These are phyloP conservation scores for Zaprionus vittiger DNA, from an alignment of 1,140 invertebrate species.

Conservation along the genomic window DNA sequence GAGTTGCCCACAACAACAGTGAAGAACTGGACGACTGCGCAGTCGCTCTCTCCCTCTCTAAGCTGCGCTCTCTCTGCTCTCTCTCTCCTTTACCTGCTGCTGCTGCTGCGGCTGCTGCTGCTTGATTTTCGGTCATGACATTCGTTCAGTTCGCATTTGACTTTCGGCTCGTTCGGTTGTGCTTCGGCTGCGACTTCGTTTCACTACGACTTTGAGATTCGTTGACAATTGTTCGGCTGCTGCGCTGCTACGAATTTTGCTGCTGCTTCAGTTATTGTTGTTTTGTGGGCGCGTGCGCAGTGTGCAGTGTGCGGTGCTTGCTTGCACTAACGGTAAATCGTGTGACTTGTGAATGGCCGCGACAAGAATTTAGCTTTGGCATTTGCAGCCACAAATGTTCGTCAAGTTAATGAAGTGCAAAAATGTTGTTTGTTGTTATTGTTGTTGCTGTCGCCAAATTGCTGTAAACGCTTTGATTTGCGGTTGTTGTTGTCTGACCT, in stretches of 20 bases:
- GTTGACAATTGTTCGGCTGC: conserved; percentile 28
- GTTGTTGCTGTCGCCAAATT: conserved; percentile 46
- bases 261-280: conserved; percentile 10
- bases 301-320: conserved; percentile 39
- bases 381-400: conserved; percentile 65
- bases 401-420: conserved; percentile 76
- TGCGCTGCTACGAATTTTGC: conserved; percentile 33
- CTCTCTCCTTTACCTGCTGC: conserved; percentile 39
- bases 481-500: conserved; percentile 47
- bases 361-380: conserved; percentile 52
- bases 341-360: conserved; percentile 34
- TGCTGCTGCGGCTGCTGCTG: conserved; percentile 31
- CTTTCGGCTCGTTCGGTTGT: conserved; percentile 72
- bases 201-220: conserved; percentile 8
- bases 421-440: conserved; percentile 55
- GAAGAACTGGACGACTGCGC: conserved; percentile 31
- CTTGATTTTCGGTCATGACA: conserved; percentile 74
- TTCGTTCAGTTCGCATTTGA: conserved; percentile 80
- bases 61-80: conserved; percentile 21
- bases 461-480: conserved; percentile 66
- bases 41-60: conserved; percentile 11
- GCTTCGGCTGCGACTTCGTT: neutral
- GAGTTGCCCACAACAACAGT: conserved; percentile 3
- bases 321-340: conserved; percentile 44
- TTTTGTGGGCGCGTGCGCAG: conserved; percentile 52